Percentiles rank a stretch among this genome's conserved stretches.
These are phyloP conservation scores for Ceyx melanurus DNA, from an alignment of 2,113 vertebrate species.

Conservation along the genomic window DNA sequence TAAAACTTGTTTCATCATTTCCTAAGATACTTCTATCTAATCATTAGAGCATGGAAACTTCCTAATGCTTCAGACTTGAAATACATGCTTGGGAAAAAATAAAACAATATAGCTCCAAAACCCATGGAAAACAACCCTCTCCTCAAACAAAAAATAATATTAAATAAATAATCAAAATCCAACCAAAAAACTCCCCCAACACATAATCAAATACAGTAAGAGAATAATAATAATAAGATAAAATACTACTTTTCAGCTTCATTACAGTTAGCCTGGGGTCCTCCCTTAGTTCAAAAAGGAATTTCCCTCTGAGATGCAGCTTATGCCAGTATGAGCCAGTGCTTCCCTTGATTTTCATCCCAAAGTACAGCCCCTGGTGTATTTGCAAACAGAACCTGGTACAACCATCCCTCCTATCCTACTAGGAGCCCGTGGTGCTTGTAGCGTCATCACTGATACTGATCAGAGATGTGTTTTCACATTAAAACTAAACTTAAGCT, in stretches of 20 bases:
- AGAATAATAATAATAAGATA: neutral
- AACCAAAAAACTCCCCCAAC: neutral
- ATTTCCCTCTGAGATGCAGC: neutral
- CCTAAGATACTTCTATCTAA: neutral
- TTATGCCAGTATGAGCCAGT: neutral
- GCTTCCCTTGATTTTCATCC: neutral
- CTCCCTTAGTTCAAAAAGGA: neutral
- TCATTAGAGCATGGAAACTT: neutral
- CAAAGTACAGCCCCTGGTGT: rapidly evolving
- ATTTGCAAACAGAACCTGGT: rapidly evolving
- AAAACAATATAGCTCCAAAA: neutral
- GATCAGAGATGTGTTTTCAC: neutral
- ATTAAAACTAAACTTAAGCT: neutral
- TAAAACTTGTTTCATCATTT: conserved; percentile 23
- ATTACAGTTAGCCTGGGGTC: neutral
- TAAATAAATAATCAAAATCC: too few species aligned
- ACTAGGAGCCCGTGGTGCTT: rapidly evolving
- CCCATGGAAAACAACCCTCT: neutral
- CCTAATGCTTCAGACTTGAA: neutral
- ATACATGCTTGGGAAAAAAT: neutral
- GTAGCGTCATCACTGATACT: neutral
- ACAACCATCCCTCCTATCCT: neutral
- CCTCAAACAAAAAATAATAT: neutral
- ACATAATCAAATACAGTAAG: neutral
- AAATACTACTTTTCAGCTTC: rapidly evolving